Percentiles rank a stretch among this genome's conserved stretches.
These are phyloP conservation scores for Hippocampus mohnikei DNA, from an alignment of 2,113 vertebrate species.

Conservation along the genomic window DNA sequence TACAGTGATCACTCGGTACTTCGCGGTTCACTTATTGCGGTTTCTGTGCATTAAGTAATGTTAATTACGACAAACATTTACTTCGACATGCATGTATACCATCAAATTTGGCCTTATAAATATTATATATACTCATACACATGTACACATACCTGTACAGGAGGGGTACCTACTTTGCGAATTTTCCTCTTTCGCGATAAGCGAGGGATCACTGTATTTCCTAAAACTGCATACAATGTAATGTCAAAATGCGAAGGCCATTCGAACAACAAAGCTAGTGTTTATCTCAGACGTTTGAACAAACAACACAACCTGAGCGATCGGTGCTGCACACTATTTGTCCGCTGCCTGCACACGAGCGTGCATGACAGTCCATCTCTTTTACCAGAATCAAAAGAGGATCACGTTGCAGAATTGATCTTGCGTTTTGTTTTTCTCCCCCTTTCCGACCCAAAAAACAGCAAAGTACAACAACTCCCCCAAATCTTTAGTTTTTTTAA, in stretches of 20 bases:
- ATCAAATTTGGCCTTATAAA: too few species aligned
- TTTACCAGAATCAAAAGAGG: background rate
- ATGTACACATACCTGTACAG: too few species aligned
- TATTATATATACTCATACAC: too few species aligned
- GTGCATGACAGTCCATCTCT: background rate
- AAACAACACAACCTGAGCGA: background rate
- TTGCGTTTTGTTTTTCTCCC: conserved; percentile 1
- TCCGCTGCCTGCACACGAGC: background rate
- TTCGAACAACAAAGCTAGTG: background rate
- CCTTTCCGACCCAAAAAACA: conserved; percentile 3
- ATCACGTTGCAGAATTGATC: conserved; percentile 2
- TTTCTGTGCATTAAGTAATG: too few species aligned
- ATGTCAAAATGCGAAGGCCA: background rate
- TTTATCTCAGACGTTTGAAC: background rate
- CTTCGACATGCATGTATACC: too few species aligned
- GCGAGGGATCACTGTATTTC: background rate
- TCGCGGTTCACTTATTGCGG: too few species aligned
- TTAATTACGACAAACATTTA: too few species aligned
- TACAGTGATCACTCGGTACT: too few species aligned
- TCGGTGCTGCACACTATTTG: background rate
- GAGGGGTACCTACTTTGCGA: too few species aligned
- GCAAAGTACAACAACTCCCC: background rate
- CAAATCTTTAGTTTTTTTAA: background rate
- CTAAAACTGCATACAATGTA: background rate
- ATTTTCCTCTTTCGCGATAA: background rate